phyloP scores from a whole-genome alignment of 2,797 vertebrate species.

The Halcyon leucocephala region DNA sequence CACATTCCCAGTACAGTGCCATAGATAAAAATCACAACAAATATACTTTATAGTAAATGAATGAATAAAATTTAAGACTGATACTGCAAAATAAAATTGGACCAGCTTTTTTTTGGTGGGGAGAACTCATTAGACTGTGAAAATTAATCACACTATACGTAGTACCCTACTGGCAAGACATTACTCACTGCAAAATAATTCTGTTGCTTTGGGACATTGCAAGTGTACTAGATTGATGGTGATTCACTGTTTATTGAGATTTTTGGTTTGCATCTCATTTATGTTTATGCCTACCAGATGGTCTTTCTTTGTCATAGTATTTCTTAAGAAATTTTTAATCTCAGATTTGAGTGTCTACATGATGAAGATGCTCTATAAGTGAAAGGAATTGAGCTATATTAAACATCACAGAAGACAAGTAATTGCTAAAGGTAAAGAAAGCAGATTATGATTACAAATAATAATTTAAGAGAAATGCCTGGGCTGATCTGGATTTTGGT shows the following conservation, averaged over 20 bases:
- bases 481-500: neutral
- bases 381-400: neutral
- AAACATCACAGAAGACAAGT: constrained; percentile 22
- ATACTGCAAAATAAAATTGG: constrained; percentile 47
- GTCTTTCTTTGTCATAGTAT: constrained; percentile 57
- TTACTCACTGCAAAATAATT: constrained; percentile 54
- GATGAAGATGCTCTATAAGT: neutral
- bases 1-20: neutral
- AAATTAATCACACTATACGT: constrained; percentile 46
- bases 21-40: constrained; percentile 33
- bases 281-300: constrained; percentile 45
- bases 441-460: neutral
- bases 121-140: constrained; percentile 51
- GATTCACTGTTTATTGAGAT: constrained; percentile 65
- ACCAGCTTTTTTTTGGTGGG: neutral
- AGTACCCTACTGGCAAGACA: neutral
- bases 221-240: constrained; percentile 47
- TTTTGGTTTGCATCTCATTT: constrained; percentile 61
- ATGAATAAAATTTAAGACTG: constrained; percentile 60
- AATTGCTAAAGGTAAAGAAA: neutral
- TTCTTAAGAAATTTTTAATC: constrained; percentile 40
- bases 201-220: constrained; percentile 9
- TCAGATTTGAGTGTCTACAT: neutral
- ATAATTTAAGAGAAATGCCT: neutral
- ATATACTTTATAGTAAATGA: neutral